These are phyloP conservation scores for Falcunculus frontatus DNA, from an alignment of 2,113 vertebrate species.

Conservation along the genomic window DNA sequence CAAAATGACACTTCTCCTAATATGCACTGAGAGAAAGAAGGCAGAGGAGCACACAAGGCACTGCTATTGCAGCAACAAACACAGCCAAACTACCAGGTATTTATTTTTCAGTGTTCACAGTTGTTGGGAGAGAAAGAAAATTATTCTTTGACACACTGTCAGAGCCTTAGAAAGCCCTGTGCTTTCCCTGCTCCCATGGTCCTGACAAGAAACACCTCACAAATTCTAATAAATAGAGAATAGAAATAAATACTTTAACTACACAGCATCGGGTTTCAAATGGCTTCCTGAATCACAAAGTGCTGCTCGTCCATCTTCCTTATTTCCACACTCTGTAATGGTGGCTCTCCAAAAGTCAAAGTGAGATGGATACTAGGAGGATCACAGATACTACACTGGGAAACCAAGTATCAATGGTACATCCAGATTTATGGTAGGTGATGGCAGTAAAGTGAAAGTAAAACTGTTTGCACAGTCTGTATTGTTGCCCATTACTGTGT, in stretches of 20 bases:
- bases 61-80: slow-evolving; percentile 32
- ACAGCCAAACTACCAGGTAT: slow-evolving; percentile 33
- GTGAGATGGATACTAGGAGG: slow-evolving; percentile 35
- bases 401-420: slow-evolving; percentile 13
- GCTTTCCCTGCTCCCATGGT: neutral
- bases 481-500: slow-evolving; percentile 22
- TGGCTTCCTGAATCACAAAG: slow-evolving; percentile 59
- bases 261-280: slow-evolving; percentile 24
- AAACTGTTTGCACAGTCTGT: neutral
- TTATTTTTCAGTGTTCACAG: slow-evolving; percentile 35
- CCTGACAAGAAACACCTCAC: slow-evolving; percentile 32
- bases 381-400: neutral
- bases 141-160: neutral
- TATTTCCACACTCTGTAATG: slow-evolving; percentile 41
- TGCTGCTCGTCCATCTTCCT: slow-evolving; percentile 53
- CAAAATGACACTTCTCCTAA: slow-evolving; percentile 26
- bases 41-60: slow-evolving; percentile 8
- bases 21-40: slow-evolving; percentile 1
- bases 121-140: slow-evolving; percentile 13
- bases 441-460: slow-evolving; percentile 26
- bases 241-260: slow-evolving; percentile 68
- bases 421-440: slow-evolving; percentile 44
- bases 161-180: neutral
- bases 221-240: slow-evolving; percentile 57
- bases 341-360: slow-evolving; percentile 48